Percentiles rank a stretch among this genome's conserved stretches.
These are phyloP conservation scores for Urocitellus parryii DNA, from an alignment of 2,113 vertebrate genomes.

Conservation along the genomic window DNA sequence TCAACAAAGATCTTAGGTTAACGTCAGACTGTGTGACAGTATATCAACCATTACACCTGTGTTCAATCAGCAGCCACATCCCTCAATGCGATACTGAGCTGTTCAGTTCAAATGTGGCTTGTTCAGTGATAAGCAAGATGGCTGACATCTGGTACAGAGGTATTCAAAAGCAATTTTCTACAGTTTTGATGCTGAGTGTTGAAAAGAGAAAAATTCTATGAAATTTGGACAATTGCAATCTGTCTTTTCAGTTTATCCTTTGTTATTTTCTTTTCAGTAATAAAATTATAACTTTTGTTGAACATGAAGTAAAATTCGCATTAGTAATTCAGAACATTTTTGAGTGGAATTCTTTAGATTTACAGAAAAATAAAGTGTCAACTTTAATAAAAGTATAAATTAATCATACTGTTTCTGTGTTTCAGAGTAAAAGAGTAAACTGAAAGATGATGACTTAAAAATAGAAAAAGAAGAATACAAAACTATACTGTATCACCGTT, in stretches of 20 bases:
- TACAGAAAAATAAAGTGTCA: background rate
- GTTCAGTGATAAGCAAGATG: constrained; percentile 92
- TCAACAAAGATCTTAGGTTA: constrained; percentile 96
- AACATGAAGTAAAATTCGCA: constrained; percentile 46
- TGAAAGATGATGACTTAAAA: background rate
- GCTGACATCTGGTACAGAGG: constrained; percentile 89
- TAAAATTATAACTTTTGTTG: constrained; percentile 37
- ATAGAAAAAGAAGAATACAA: background rate
- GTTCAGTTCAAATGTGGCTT: constrained; percentile 88
- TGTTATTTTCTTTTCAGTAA: constrained; percentile 45
- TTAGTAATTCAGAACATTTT: background rate
- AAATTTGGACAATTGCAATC: constrained; percentile 71
- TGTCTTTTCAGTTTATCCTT: constrained; percentile 65
- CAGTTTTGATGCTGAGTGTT: constrained; percentile 86
- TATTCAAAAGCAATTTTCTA: constrained; percentile 92
- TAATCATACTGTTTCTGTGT: background rate
- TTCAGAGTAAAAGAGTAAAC: background rate
- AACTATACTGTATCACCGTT: background rate
- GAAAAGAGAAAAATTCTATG: constrained; percentile 85
- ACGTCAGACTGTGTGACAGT: constrained; percentile 93
- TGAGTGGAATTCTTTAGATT: background rate
- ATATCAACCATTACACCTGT: constrained; percentile 96
- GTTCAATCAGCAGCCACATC: constrained; percentile 92
- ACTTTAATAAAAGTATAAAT: background rate
- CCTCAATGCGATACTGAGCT: constrained; percentile 86